Evolutionary conservation across 2,797 vertebrate species (phyloP).

Genomic region (Botia kubotai): DNA sequence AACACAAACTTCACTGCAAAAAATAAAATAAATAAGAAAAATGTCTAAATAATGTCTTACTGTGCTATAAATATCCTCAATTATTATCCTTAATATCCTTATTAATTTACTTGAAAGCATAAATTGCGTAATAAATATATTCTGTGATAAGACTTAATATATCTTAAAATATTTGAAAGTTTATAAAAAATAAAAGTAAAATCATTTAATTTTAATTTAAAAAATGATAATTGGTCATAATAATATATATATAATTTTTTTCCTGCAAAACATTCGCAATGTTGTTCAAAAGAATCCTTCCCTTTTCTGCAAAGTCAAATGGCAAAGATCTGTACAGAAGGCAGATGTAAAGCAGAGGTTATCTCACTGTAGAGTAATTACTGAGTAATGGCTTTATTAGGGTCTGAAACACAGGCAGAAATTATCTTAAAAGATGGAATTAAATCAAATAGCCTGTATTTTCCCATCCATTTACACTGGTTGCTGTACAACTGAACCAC

Average conservation of each 20-base stretch:
- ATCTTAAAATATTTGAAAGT: no score
- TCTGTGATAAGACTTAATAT: no score
- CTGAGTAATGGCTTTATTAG: conserved; percentile 13
- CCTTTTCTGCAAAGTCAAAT: neutral
- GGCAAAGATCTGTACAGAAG: no score
- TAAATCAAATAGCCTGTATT: conserved; percentile 59
- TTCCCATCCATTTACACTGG: conserved; percentile 59
- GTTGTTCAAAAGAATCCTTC: no score
- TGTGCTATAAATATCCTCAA: neutral
- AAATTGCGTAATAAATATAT: no score
- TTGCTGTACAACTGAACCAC: conserved; percentile 56
- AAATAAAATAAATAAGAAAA: neutral
- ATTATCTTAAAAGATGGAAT: conserved; percentile 40
- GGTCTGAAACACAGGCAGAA: neutral
- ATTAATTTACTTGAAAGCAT: no score
- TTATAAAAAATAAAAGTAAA: neutral
- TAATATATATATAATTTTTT: no score
- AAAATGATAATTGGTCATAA: no score
- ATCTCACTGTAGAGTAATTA: conserved; percentile 27
- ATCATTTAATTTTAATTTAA: no score
- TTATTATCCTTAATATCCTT: no score
- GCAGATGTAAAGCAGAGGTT: conserved; percentile 1
- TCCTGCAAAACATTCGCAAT: no score
- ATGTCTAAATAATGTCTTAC: neutral
- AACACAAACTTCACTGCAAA: neutral